Base-by-base conservation (phyloP, 2,888 invertebrate genomes). In the Troglohyphantes excavatus region DNA sequence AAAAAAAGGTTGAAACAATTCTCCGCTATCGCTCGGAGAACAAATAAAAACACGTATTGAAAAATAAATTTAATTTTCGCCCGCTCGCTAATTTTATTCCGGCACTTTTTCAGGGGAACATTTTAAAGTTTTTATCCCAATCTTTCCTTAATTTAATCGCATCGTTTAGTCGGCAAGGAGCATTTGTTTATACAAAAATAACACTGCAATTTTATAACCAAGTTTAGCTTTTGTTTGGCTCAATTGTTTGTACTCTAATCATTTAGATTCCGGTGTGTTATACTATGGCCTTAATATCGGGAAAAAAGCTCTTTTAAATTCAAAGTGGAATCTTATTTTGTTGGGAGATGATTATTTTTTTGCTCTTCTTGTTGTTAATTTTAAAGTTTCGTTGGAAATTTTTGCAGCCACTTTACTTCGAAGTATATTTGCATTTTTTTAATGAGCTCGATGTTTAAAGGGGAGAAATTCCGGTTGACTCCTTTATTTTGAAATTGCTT, bases 131-230 rank as follows among this genome's bases (percentile, higher is more conserved):
- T 89, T 89, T 88, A 88, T 82, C 68, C 23, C 61, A 76, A 89
- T 89, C 82, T 82, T 76, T 43, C 59, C 68, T 75, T 89, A 89
- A 89, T 89, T 89, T 82, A 89, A 89, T 89, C 88, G 82, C 70
- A 61, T 83, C 82, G 39, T 89, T 89, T 89, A 75, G 82, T 68
- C 76, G 88, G 88, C 82, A 17, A 82, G 82, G 33, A 89, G 82
- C 88, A 83, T 82, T 89, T 89, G 88, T 89, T 89, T 89, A 53
- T 75, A 89, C 82, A 89, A 89, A 87, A 89, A 89, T 89, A 89
- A 89, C 88, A 82, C 88, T 82, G 33, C 82, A 89, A 89, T 89
- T 89, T 89, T 89, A 89, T 89, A 89, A 89, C 88, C 88, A 76
- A 89, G 76, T 89, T 89, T 89, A 89, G 82, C 82, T 89, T 88